Base-by-base conservation (phyloP, 2,888 invertebrate species). In the Macrophya alboannulata region DNA sequence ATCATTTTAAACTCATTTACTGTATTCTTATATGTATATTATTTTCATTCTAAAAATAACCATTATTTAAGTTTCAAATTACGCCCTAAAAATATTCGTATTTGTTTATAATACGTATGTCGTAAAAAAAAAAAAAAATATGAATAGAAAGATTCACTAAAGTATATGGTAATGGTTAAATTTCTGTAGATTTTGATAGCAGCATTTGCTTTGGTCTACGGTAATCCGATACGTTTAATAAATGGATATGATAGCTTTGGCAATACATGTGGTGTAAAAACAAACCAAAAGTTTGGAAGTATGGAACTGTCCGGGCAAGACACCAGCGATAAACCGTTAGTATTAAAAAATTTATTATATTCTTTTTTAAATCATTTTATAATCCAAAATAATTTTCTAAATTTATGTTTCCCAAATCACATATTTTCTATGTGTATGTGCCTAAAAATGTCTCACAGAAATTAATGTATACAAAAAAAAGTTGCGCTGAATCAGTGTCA, bases 221-320 rank as follows among this genome's bases (percentile, higher is more conserved):
- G 98, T 25, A 97, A 97, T 94, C 98, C 98, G 0, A 94, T 96
- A 90, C 95, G 98, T 87, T 95, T 98, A 68, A 96, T 98, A 87
- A 98, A 98, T 95, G 98, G 98, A 25, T 98, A 97, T 93, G 98
- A 99, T 93, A 98, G 98, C 85, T 99, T 98, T 94, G 98, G 98
- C 10, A 99, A 99, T 92, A 98, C 98, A 51, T 99, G 99, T 93
- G 99, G 99, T 21, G 96, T 97, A 40, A 96, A 96, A 90, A 94
- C 94, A 88, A 99, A 98, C 93, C 96, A 96, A 89, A 96, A 96
- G 88, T 95, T 97, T 87, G 96, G 96, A 10, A 95, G 96, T 88
- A 95, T 97, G 91, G 96, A 97, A 4, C 93, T 97, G 77, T 97
- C 98, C 37, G 99, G 98, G 15, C 95, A 96, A 90, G 97, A 97